These are phyloP conservation scores for Notospermus geniculatus DNA, from an alignment of 1,140 invertebrate species.

Conservation along the genomic window DNA sequence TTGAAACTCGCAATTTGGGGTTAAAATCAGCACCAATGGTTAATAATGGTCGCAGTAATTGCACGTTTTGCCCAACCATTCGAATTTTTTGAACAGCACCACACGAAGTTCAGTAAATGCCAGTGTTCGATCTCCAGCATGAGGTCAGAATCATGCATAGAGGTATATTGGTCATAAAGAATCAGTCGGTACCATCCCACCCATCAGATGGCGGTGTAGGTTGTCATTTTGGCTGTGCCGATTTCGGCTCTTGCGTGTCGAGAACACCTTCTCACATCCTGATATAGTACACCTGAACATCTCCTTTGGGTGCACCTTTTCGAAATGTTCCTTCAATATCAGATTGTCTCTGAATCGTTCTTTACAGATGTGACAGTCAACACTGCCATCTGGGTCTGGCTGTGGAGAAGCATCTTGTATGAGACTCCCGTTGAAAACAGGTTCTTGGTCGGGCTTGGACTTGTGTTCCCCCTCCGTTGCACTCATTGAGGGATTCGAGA, in stretches of 20 bases:
- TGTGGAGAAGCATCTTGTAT: not conserved
- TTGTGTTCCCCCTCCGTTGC: constrained; percentile 7
- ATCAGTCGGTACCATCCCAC: too few species aligned
- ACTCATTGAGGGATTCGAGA: constrained; percentile 22
- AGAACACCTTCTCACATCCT: constrained; percentile 79
- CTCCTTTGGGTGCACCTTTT: constrained; percentile 61
- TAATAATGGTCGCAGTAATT: too few species aligned
- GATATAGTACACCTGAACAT: constrained; percentile 76
- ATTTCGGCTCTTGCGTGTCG: constrained; percentile 72
- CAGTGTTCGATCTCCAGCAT: too few species aligned
- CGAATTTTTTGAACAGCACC: too few species aligned
- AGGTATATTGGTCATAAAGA: too few species aligned
- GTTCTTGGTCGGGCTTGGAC: not conserved
- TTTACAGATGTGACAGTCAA: constrained; percentile 67
- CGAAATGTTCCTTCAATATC: constrained; percentile 68
- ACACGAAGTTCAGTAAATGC: too few species aligned
- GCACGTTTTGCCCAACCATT: too few species aligned
- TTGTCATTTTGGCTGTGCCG: constrained; percentile 64
- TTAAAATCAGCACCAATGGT: too few species aligned
- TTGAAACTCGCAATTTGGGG: too few species aligned
- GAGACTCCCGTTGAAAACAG: not conserved
- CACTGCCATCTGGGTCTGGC: constrained; percentile 61
- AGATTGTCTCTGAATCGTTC: constrained; percentile 63
- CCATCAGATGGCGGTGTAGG: constrained; percentile 32
- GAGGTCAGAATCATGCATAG: too few species aligned